Base-by-base conservation (phyloP, 30 jellyfish, hydroid and myxozoan genomes). In the Aurelia sp. region DNA sequence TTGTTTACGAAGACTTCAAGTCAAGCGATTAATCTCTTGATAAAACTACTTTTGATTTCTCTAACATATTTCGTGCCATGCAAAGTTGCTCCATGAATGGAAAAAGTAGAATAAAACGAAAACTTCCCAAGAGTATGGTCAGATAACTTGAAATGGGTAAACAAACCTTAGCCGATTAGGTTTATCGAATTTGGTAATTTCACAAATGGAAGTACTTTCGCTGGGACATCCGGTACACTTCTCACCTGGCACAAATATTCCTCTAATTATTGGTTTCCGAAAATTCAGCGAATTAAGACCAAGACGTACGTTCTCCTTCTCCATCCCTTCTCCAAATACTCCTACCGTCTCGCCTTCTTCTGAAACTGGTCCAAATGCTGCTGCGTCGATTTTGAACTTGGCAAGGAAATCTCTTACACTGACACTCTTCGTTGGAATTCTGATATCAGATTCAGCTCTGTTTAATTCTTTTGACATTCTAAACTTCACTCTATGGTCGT, bases 361-460 rank as follows among this genome's bases (percentile, higher is more conserved):
- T 66, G 76, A 66, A 21, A 66, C 7, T 20, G 76, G 21, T 33
- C 35, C 21, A 21, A 76, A 17, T 1, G 4, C 51, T 6, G 31
- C 87, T 4, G 76, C 35, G 35, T 58, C 62, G 52, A 61, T 76
- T 4, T 74, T 74, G 23, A 76, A 76, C 61, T 76, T 76, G 18
- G 52, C 87, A 17, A 76, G 76, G 63, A 76, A 76, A 17, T 76
- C 67, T 63, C 50, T 57, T 7, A 76, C 64, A 59, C n/a, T 59
- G 72, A 76, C 59, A 6, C 74, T 30, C 11, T 41, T 66, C 87
- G 59, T 76, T 30, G 67, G 74, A 76, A 57, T 53, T 0, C 44
- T 31, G 30, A 76, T 76, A 1, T 19, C 86, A n/a, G 17, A 61
- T 12, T 57, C 65, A 35, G 40, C 66, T 20, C 22, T 50, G 22